Conservation (phyloP, 2,113 vertebrate genomes). For the Empidonax alnorum region DNA sequence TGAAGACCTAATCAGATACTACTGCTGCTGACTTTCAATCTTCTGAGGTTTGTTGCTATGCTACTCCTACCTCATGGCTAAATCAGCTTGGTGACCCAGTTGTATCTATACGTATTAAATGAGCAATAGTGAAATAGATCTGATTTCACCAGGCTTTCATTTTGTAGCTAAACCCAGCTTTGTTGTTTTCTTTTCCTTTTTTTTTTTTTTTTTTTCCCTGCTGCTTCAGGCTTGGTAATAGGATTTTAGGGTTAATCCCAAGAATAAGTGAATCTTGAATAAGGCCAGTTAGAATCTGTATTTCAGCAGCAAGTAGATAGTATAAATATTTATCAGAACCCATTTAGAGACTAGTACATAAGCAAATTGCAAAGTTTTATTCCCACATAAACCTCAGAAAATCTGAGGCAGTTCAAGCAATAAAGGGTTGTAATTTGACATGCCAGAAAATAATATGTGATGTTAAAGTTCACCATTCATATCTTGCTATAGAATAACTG, state of each 20-base stretch:
- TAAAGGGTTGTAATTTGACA: not conserved
- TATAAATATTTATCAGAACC: conserved; percentile 37
- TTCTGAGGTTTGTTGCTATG: conserved; percentile 49
- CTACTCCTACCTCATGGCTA: conserved; percentile 53
- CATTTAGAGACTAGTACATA: not conserved
- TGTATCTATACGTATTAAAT: conserved; percentile 69
- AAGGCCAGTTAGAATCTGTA: not conserved
- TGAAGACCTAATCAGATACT: conserved; percentile 19
- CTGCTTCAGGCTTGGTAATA: conserved; percentile 41
- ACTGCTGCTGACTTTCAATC: conserved; percentile 29
- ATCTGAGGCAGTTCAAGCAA: not conserved
- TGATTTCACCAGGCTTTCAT: conserved; percentile 57
- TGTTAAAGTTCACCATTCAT: not conserved
- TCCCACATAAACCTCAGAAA: not conserved
- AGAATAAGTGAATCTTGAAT: conserved; percentile 45
- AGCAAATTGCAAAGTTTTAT: conserved; percentile 12
- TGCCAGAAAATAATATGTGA: not conserved
- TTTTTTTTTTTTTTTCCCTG: not conserved
- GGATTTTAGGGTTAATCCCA: conserved; percentile 58
- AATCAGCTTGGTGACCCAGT: conserved; percentile 68
- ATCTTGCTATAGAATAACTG: not conserved
- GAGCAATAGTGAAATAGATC: conserved; percentile 62
- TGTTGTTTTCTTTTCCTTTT: not conserved
- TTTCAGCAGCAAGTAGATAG: not conserved
- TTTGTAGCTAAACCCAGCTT: conserved; percentile 50